Evolutionary conservation across 2,888 invertebrate genomes (phyloP).

Genomic region (Hirtodrosophila duncani): DNA sequence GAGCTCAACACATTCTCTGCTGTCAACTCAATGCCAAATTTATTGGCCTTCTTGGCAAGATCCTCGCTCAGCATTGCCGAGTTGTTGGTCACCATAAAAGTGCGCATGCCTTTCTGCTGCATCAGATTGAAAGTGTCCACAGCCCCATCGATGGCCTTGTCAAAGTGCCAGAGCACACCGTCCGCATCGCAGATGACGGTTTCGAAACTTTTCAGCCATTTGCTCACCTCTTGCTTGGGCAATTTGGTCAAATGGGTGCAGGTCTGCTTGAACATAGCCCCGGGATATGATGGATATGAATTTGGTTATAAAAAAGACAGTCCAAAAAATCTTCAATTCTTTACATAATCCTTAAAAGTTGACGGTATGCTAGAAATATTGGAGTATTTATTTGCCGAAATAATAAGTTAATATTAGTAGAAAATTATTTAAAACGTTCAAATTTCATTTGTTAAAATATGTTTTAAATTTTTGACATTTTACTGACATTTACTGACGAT

Average conservation of each 20-base stretch:
- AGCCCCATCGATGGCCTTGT: constrained; percentile 28
- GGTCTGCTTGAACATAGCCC: constrained; percentile 42
- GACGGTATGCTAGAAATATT: background rate
- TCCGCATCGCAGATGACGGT: constrained; percentile 46
- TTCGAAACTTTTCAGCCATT: constrained; percentile 47
- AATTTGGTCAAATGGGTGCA: constrained; percentile 34
- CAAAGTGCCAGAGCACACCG: constrained; percentile 50
- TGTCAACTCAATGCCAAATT: constrained; percentile 24
- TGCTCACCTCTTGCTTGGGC: constrained; percentile 29
- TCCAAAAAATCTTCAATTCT: background rate
- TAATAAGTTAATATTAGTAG: too few species aligned
- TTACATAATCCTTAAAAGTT: background rate
- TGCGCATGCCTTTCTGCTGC: constrained; percentile 18
- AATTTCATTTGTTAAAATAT: too few species aligned
- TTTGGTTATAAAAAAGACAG: background rate
- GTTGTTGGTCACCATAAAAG: constrained; percentile 38
- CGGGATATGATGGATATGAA: too few species aligned
- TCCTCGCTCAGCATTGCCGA: constrained; percentile 1
- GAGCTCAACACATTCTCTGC: constrained; percentile 24
- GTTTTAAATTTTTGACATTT: too few species aligned
- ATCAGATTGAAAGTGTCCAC: constrained; percentile 41
- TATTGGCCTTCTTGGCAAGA: constrained; percentile 23
- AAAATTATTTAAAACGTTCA: too few species aligned
- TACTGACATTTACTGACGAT: too few species aligned
- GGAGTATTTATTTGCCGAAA: too few species aligned